Evolutionary conservation across 2,888 invertebrate species (phyloP).

Genomic region (Dexiosoma caninum): DNA sequence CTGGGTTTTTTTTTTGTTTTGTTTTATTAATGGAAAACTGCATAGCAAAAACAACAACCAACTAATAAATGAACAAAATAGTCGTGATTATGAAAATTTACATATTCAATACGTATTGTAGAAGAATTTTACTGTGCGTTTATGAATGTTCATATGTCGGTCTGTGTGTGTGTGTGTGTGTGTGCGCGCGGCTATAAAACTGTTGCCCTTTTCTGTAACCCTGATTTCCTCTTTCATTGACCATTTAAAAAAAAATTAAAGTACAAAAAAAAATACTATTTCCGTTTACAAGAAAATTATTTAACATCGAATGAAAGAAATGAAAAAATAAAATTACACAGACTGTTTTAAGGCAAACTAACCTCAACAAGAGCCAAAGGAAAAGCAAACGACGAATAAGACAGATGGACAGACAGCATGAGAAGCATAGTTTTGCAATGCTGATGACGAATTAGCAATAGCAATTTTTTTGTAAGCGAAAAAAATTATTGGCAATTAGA

Average conservation of each 20-base stretch:
- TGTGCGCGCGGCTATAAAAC: conserved; percentile 11
- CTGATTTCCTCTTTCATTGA: conserved; percentile 63
- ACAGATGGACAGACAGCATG: conserved; percentile 1
- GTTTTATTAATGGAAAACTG: neutral
- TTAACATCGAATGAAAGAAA: neutral
- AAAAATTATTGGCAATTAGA: neutral
- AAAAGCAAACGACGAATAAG: neutral
- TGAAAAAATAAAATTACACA: neutral
- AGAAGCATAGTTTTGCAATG: conserved; percentile 8
- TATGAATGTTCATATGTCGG: neutral
- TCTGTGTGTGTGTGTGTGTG: neutral
- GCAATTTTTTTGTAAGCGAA: conserved; percentile 16
- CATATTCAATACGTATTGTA: neutral
- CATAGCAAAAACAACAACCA: neutral
- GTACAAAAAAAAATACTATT: conserved; percentile 36
- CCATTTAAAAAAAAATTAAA: conserved; percentile 43
- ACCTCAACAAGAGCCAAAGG: conserved; percentile 15
- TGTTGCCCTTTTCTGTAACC: conserved; percentile 64
- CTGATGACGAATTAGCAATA: conserved; percentile 41
- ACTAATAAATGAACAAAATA: neutral
- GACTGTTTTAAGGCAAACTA: neutral
- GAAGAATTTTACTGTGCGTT: neutral
- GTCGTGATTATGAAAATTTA: conserved; percentile 31
- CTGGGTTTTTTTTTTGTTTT: too few species aligned
- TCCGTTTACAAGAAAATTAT: conserved; percentile 53